Evolutionary conservation across 2,888 invertebrate genomes (phyloP).

Genomic region (Acrobasis consociella): DNA sequence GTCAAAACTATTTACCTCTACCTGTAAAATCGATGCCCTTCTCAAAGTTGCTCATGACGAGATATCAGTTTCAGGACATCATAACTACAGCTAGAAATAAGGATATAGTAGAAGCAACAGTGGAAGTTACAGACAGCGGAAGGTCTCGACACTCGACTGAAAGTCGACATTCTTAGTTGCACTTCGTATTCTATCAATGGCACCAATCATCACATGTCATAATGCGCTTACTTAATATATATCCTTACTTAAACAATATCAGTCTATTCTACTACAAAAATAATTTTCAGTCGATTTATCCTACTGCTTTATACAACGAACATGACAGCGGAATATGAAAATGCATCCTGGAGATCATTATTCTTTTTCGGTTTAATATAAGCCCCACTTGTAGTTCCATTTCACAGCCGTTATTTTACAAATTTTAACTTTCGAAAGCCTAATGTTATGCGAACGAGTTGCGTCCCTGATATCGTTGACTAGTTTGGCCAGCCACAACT

Average conservation of each 20-base stretch:
- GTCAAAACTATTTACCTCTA: background rate
- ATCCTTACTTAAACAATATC: constrained; percentile 74
- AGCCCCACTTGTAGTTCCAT: constrained; percentile 48
- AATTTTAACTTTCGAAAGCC: constrained; percentile 40
- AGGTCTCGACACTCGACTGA: constrained; percentile 49
- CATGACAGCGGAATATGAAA: constrained; percentile 60
- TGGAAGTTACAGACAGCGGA: constrained; percentile 73
- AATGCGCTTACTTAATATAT: constrained; percentile 70
- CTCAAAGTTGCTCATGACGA: constrained; percentile 2
- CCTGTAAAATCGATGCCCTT: background rate
- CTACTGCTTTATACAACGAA: constrained; percentile 68
- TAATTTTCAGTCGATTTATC: constrained; percentile 81
- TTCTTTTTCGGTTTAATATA: constrained; percentile 44
- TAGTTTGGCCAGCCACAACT: constrained; percentile 80
- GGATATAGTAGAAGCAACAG: constrained; percentile 59
- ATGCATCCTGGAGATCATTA: constrained; percentile 72
- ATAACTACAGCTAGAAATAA: constrained; percentile 24
- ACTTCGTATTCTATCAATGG: constrained; percentile 80
- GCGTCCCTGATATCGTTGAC: constrained; percentile 13
- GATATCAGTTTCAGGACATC: constrained; percentile 26
- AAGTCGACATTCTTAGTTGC: constrained; percentile 63
- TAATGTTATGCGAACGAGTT: constrained; percentile 36
- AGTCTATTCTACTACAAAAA: constrained; percentile 83
- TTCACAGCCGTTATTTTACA: constrained; percentile 56
- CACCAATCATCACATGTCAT: constrained; percentile 82